Conservation (phyloP, 1,140 invertebrate genomes). For the Drosophila mojavensis region DNA sequence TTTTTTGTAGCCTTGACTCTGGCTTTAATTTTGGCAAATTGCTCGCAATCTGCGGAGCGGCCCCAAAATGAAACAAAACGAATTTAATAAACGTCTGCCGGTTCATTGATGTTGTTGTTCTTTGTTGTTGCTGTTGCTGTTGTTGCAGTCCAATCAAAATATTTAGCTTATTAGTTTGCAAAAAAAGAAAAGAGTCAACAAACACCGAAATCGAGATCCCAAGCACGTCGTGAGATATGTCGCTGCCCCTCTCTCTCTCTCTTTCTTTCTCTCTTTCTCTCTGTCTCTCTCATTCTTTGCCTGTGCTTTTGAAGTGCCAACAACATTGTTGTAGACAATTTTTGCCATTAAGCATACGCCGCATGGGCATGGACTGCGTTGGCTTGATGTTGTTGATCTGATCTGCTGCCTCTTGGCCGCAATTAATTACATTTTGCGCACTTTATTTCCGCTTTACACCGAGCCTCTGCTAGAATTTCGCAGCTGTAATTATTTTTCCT, state of each 20-base stretch:
- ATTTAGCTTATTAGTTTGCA: constrained; percentile 74
- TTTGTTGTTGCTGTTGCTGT: constrained; percentile 8
- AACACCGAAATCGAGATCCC: constrained; percentile 39
- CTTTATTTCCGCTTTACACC: constrained; percentile 74
- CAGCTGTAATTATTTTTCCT: constrained; percentile 60
- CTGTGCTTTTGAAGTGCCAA: not conserved
- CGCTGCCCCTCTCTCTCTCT: not conserved
- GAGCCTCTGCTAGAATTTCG: constrained; percentile 60
- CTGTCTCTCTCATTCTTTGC: not conserved
- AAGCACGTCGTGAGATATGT: constrained; percentile 25
- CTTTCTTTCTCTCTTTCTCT: not conserved
- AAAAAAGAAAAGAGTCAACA: constrained; percentile 55
- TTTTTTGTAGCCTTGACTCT: constrained; percentile 55
- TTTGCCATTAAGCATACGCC: constrained; percentile 48
- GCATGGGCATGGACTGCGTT: constrained; percentile 3
- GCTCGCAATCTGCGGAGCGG: constrained; percentile 56
- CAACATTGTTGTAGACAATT: constrained; percentile 26
- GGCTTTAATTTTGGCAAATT: constrained; percentile 69
- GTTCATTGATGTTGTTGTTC: constrained; percentile 1
- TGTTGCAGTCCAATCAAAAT: constrained; percentile 66
- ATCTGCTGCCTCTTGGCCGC: constrained; percentile 30
- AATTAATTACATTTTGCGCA: constrained; percentile 82
- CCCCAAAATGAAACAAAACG: constrained; percentile 41
- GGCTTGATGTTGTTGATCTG: constrained; percentile 12
- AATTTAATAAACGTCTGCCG: constrained; percentile 61